These are phyloP conservation scores for Panopea generosa DNA, from an alignment of 2,888 invertebrate species.

Conservation along the genomic window DNA sequence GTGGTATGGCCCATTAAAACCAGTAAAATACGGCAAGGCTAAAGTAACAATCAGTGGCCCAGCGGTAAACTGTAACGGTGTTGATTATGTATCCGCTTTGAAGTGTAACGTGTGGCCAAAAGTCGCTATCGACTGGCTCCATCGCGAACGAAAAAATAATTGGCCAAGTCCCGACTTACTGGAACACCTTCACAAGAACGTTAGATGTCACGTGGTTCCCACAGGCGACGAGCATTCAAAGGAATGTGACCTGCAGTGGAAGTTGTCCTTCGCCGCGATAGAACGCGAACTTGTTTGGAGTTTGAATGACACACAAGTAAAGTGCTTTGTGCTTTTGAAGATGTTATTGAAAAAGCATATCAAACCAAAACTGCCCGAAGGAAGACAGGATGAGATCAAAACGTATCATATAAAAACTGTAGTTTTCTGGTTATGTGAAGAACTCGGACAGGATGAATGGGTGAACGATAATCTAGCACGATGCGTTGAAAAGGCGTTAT, in stretches of 20 bases:
- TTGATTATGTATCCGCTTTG: too few species aligned
- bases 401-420: constrained; percentile 31
- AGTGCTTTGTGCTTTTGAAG: constrained; percentile 27
- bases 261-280: constrained; percentile 22
- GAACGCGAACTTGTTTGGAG: constrained; percentile 38
- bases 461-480: constrained; percentile 4
- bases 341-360: constrained; percentile 9
- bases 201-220: constrained; percentile 28
- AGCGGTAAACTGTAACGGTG: too few species aligned
- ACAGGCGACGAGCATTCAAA: constrained; percentile 22
- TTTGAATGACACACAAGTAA: constrained; percentile 30
- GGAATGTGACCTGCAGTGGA: constrained; percentile 10
- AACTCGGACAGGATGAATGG: constrained; percentile 6
- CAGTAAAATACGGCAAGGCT: too few species aligned
- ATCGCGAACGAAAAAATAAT: too few species aligned
- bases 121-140: too few species aligned
- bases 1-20: too few species aligned
- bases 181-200: too few species aligned
- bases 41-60: too few species aligned
- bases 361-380: constrained; percentile 7
- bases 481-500: constrained; percentile 3
- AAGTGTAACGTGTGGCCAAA: too few species aligned
- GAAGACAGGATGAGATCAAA: not conserved
- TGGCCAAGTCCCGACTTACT: too few species aligned
- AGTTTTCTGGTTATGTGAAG: constrained; percentile 30